Evolutionary conservation across 2,888 invertebrate species (phyloP).

Genomic region (Homarus gammarus): DNA sequence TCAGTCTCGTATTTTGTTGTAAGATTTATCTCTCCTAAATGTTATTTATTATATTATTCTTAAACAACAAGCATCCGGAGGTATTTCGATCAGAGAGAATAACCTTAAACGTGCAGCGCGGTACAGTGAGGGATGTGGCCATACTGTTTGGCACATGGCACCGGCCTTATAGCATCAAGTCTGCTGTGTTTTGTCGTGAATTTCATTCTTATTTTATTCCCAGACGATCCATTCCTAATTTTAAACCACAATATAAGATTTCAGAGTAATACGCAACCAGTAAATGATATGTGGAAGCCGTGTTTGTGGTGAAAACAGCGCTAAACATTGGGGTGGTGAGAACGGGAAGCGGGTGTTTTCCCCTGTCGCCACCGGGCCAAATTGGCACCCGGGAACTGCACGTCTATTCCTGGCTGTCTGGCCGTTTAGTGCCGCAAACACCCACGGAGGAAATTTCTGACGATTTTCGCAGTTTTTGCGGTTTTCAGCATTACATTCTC

Average conservation of each 20-base stretch:
- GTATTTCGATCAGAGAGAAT: background rate
- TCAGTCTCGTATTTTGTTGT: background rate
- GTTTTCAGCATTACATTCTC: background rate
- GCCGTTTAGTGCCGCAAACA: background rate
- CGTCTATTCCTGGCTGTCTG: constrained; percentile 30
- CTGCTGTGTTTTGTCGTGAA: background rate
- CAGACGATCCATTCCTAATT: background rate
- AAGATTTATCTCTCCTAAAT: background rate
- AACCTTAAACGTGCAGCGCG: too few relatives aligned
- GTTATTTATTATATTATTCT: too few relatives aligned
- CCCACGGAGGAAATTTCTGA: background rate
- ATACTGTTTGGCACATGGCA: background rate
- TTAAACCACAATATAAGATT: background rate
- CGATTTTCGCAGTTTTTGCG: background rate
- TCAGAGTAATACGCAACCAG: background rate
- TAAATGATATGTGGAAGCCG: background rate
- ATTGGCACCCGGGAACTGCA: constrained; percentile 20
- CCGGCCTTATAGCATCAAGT: background rate
- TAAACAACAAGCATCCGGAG: too few relatives aligned
- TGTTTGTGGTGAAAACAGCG: background rate
- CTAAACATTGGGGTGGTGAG: background rate
- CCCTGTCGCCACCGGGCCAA: background rate
- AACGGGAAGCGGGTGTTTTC: background rate
- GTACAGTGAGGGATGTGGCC: background rate
- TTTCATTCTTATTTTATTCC: background rate